A percentile compares a stretch with the other conserved stretches of the same genome.
Conservation (phyloP, 2,113 vertebrate species). For the Lonchura striata region DNA sequence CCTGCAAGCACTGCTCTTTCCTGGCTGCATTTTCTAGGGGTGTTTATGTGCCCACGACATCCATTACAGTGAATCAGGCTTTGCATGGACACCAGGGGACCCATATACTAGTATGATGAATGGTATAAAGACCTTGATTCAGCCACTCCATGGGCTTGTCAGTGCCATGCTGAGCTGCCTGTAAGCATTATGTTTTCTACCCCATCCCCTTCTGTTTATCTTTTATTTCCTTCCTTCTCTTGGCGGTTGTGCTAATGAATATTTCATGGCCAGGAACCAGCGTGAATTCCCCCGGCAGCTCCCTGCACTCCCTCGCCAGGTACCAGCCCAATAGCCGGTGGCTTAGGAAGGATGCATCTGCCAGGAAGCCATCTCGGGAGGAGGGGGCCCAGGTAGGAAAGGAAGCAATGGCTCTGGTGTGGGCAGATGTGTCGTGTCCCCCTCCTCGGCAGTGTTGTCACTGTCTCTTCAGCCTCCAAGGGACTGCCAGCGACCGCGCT, state of each 20-base stretch:
- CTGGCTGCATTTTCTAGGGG: background rate
- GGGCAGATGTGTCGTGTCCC: background rate
- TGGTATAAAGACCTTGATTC: background rate
- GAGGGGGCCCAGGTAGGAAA: background rate
- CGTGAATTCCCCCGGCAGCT: background rate
- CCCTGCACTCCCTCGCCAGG: background rate
- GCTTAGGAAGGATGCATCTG: background rate
- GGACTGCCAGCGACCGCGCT: background rate
- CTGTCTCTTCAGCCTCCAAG: background rate
- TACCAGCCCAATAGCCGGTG: background rate
- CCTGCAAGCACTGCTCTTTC: background rate
- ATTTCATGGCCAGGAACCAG: conserved; percentile 30
- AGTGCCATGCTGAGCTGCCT: background rate
- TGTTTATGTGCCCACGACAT: accelerated
- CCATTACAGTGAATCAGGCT: background rate
- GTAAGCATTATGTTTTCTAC: background rate
- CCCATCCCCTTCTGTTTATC: background rate
- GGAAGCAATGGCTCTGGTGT: background rate
- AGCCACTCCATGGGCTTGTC: background rate
- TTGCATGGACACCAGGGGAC: background rate
- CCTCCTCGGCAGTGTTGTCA: accelerated
- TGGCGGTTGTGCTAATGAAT: background rate
- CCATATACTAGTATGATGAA: background rate
- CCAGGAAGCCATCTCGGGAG: background rate
- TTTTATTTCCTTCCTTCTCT: background rate